Base-by-base conservation (phyloP, 2,797 vertebrate species). In the Chiloscyllium punctatum region DNA sequence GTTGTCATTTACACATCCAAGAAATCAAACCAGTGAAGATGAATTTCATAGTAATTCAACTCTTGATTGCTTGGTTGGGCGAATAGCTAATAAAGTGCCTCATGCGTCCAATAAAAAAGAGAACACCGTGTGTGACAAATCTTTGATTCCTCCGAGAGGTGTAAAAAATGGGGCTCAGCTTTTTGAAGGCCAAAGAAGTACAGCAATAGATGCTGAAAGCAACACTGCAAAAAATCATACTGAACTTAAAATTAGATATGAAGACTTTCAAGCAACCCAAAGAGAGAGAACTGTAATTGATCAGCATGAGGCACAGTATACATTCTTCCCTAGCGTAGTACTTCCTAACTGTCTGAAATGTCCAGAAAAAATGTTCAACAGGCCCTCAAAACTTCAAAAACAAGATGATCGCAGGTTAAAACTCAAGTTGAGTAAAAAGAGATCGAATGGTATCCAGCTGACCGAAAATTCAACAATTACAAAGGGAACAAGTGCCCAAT, bases 271-370 rank as follows among this genome's bases (percentile, higher is more conserved):
- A 97, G 99, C 99, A 96, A 98, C 99, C 96, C 99, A 99, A 97
- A 98, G 97, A 0, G 99, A 99, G 96, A 98, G 98, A 96, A 98
- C 98, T 96, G 98, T 98, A 96, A 98, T 98, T 96, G 99, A 98
- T 96, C 99, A 99, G 96, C 99, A 99, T 97, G 98, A 98, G 97
- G 98, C 98, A 23, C 99, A 99, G 97, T 99, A 99, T 96, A 99
- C 99, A 97, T 99, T 99, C 97, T 99, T 99, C 96, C 99, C 99
- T 72, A 99, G 99, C 90, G 99, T 99, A 96, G 99, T 99, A 96
- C 99, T 99, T 97, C 99, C 99, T 95, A 99, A 99, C 96, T 99
- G 99, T 97, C 98, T 99, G 95, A 98, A 97, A 95, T 98, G 98
- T 96, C 98, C 98, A 16, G 97, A 98, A 95, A 99, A 99, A 96